Evolutionary conservation across 2,888 invertebrate genomes (phyloP), one percentile per base, ranked within the genome.

Genomic region (Drosophila infuscata): DNA sequence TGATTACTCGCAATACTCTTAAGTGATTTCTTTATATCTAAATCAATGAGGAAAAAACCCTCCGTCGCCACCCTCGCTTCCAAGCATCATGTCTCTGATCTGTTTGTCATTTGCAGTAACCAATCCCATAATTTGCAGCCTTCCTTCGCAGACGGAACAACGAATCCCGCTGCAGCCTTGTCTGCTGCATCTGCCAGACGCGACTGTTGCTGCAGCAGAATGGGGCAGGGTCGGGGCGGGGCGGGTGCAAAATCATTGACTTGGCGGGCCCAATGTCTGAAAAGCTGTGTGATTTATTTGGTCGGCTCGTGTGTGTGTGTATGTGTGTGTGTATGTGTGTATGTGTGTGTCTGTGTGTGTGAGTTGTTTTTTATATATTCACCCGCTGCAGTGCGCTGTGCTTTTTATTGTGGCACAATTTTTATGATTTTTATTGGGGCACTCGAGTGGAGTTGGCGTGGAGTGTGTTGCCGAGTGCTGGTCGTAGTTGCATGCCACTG

Each of bases 261-360:
- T 81, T 82, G 83, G 81, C 79, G 79, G 80, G 75, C 64, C 74
- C 74, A 80, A 74, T 70, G 85, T 87, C 85, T 87, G 87, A 78
- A 78, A 86, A 86, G 85, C 85, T 86, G 80, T 87, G 83, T 86
- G 85, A 86, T 86, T 86, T 86, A 86, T 86, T 87, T 82, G 85
- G 82, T 80, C 87, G 87, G 74, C 77, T 75, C 67, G 56, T 66
- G 70, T 69, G 63, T 66, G 36, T 69, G 52, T 70, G 51, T 67
- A 48, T 62, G 29, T 38, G 20, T 60, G 35, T 65, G 56, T 48
- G 30, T 25, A 25, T 2, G 25, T 25, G 25, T 25, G 25, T 25
- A 2, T 25, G 25, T 2, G 36, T 69, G 52, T 70, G 51, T 67
- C 51, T 62, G 33, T 38, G 20, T 60, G 35, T 65, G 56, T 48